Evolutionary conservation across 2,113 vertebrate species (phyloP), one percentile per base, ranked within the genome.

Genomic region (Deroptyus accipitrinus): DNA sequence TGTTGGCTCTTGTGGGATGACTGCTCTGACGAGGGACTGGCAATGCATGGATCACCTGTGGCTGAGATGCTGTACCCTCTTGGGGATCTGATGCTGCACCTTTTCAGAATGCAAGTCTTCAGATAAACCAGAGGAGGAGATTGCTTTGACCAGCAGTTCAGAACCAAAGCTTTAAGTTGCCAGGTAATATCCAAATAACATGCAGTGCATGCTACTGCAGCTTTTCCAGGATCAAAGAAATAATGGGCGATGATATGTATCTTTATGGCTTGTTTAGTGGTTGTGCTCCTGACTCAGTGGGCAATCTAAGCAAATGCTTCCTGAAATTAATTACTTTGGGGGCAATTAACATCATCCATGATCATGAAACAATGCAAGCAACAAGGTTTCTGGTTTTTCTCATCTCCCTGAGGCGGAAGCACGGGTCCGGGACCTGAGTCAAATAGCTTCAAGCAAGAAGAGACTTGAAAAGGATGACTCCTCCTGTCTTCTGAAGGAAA

Each of bases 291-390:
- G 68, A 89, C 51, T 84, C 73, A 81, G 54, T 81, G 51, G 31
- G 64, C 46, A 73, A 75, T 70, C 46, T 86, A 83, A 77, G 51
- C 54, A 42, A 70, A 70, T 75, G n/a, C 35, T 94, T 92, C 83
- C 88, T 95, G 69, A 89, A 96, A 86, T 63, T 49, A 78, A 91
- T 92, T 91, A 84, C 64, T 91, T 67, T 94, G 7, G 61, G 35
- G 80, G 61, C 64, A 94, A 61, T 95, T 95, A 94, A 55, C 64
- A 25, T 92, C n/a, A 90, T 74, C 64, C 37, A 17, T 35, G 80
- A 54, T 77, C 24, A 27, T 35, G 64, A 86, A 86, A 72, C 55
- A 94, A 54, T 44, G 76, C 9, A 61, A 92, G 19, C 41, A 88
- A 48, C 75, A 70, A 81, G 72, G 39, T 33, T 92, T n/a, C 37